A percentile compares a stretch with the other conserved stretches of the same genome.
phyloP scores from a whole-genome alignment of 2,797 vertebrate genomes.

The Pogoniulus pusillus region DNA sequence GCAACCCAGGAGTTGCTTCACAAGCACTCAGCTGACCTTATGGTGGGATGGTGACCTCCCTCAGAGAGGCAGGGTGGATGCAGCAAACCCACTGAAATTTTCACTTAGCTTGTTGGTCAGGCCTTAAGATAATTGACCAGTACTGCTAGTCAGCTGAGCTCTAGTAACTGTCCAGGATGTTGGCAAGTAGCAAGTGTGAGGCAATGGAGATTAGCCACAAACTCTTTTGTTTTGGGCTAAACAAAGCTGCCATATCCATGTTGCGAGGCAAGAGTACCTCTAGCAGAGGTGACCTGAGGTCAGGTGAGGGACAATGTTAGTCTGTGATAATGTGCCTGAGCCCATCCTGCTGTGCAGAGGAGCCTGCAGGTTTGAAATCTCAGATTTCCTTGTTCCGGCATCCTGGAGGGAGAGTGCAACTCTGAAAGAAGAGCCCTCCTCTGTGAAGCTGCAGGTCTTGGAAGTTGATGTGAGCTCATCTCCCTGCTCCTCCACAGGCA shows the following conservation, averaged over 20 bases:
- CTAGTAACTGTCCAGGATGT: background rate
- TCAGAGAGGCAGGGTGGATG: background rate
- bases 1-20: background rate
- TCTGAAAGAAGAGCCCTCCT: background rate
- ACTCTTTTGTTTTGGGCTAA: background rate
- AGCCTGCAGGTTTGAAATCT: background rate
- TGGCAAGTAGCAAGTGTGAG: background rate
- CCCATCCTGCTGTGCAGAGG: background rate
- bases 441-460: background rate
- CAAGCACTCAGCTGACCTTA: background rate
- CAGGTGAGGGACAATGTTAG: background rate
- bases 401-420: background rate
- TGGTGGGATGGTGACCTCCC: background rate
- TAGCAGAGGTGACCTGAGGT: rapidly evolving
- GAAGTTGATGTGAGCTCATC: background rate
- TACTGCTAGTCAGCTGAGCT: background rate
- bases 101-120: background rate
- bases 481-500: slow-evolving; percentile 76
- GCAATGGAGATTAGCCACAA: background rate
- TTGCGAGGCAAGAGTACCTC: background rate
- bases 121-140: background rate
- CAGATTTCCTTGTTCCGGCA: rapidly evolving
- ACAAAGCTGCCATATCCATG: background rate
- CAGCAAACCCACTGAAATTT: background rate
- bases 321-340: background rate